Conservation (phyloP, 2,797 vertebrate genomes). For the Salmo trutta region DNA sequence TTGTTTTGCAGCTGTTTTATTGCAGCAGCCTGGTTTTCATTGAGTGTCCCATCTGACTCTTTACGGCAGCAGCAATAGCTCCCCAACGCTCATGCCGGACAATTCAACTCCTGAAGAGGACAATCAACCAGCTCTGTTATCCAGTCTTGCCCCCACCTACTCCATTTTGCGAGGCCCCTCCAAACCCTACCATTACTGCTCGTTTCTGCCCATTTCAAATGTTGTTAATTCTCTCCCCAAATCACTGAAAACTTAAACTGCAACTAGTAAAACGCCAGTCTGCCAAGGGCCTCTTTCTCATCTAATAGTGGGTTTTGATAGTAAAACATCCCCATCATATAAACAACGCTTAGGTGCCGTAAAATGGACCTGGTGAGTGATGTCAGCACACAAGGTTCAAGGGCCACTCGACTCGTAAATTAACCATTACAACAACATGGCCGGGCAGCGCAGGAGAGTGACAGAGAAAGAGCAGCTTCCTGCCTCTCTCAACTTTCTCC, state of each 20-base stretch:
- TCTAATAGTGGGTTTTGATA: slow-evolving; percentile 6
- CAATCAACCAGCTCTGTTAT: slow-evolving; percentile 27
- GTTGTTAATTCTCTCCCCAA: background rate
- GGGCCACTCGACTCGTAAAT: slow-evolving; percentile 51
- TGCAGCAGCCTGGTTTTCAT: slow-evolving; percentile 70
- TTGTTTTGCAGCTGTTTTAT: slow-evolving; percentile 70
- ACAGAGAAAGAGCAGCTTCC: slow-evolving; percentile 12
- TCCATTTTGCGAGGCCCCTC: background rate
- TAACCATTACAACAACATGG: slow-evolving; percentile 47
- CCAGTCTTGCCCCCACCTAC: slow-evolving; percentile 2
- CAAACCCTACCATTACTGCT: background rate
- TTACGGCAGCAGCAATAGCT: slow-evolving; percentile 56
- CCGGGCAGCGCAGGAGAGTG: background rate
- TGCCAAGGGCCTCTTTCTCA: slow-evolving; percentile 2
- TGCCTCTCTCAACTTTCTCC: slow-evolving; percentile 14
- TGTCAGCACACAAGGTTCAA: slow-evolving; percentile 45
- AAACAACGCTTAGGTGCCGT: slow-evolving; percentile 51
- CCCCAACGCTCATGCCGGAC: slow-evolving; percentile 24
- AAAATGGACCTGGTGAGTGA: slow-evolving; percentile 51
- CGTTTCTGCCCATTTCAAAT: slow-evolving; percentile 2
- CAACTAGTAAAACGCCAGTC: slow-evolving; percentile 10
- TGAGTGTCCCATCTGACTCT: slow-evolving; percentile 69
- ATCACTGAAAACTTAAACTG: slow-evolving; percentile 5
- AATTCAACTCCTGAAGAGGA: slow-evolving; percentile 28
- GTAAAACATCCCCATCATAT: slow-evolving; percentile 39